phyloP scores from a whole-genome alignment of 2,797 vertebrate genomes.

The Hippocampus kuda region DNA sequence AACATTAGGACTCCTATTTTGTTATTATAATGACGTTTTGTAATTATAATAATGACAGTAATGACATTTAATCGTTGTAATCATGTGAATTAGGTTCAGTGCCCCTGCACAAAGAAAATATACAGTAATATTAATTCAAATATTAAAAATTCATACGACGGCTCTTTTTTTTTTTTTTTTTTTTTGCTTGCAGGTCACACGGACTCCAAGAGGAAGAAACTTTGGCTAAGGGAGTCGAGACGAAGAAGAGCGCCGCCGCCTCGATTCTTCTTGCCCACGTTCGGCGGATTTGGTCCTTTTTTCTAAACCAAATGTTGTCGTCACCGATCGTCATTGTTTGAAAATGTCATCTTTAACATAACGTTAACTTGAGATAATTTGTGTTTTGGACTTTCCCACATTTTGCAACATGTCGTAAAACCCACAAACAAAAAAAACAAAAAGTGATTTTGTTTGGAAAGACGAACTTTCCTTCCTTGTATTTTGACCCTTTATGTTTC shows the following conservation, averaged over 20 bases:
- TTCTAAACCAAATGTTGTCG: conserved; percentile 41
- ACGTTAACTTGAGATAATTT: background rate
- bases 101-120: background rate
- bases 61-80: too few species aligned
- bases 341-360: background rate
- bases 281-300: conserved; percentile 63
- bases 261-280: conserved; percentile 70
- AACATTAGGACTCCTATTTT: too few species aligned
- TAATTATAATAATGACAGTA: too few species aligned
- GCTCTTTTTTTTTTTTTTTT: background rate
- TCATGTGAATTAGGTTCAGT: too few species aligned
- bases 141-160: background rate
- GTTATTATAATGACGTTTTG: too few species aligned
- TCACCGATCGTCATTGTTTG: background rate
- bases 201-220: conserved; percentile 88
- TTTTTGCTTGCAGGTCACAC: conserved; percentile 69
- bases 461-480: background rate
- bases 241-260: conserved; percentile 76
- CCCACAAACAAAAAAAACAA: background rate
- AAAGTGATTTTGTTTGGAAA: background rate
- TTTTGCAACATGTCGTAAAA: background rate
- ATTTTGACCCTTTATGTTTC: background rate
- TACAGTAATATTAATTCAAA: too few species aligned
- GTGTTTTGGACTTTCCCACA: background rate
- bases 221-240: conserved; percentile 80